Evolutionary conservation across 2,888 invertebrate genomes (phyloP), one percentile per base, ranked within the genome.

Genomic region (Orthosia cruda): DNA sequence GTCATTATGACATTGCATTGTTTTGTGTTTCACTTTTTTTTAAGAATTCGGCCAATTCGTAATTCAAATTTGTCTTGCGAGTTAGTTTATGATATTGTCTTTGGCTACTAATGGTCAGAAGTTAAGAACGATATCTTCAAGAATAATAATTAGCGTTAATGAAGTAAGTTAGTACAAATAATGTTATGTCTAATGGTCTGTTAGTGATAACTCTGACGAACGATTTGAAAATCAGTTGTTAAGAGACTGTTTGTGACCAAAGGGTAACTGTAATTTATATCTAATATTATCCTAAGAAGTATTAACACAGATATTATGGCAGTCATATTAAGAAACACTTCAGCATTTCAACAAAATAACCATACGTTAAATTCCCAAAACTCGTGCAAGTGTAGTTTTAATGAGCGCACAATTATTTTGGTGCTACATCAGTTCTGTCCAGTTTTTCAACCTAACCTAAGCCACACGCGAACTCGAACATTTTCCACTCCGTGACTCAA

Each of bases 401-500:
- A 84, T 82, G 70, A 85, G 74, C 64, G 71, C 62, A 63, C 73
- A 85, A 85, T 83, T 77, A 74, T 78, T 83, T 82, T 65, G 55
- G 70, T 67, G 49, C 57, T 73, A 73, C 76, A 72, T 80, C 76
- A 77, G 67, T 73, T 80, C 63, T 72, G 77, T 84, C 80, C 71
- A 87, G 77, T 74, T 85, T 87, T 87, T 47, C 45, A 76, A 74
- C 57, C 81, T 81, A 72, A 81, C 57, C 76, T 74, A 69, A 63
- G 68, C 76, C 78, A 77, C 76, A 81, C 71, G 74, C 78, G 12
- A 86, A 86, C 86, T 86, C 84, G 85, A 86, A 58, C 49, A 59
- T 59, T 81, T 73, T 62, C 65, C 76, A 70, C 75, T 73, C 32
- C 66, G 80, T 74, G 74, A 74, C 71, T 54, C 20, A 73, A 76